phyloP scores from a whole-genome alignment of 2,113 vertebrate species.

The Oreochromis niloticus region DNA sequence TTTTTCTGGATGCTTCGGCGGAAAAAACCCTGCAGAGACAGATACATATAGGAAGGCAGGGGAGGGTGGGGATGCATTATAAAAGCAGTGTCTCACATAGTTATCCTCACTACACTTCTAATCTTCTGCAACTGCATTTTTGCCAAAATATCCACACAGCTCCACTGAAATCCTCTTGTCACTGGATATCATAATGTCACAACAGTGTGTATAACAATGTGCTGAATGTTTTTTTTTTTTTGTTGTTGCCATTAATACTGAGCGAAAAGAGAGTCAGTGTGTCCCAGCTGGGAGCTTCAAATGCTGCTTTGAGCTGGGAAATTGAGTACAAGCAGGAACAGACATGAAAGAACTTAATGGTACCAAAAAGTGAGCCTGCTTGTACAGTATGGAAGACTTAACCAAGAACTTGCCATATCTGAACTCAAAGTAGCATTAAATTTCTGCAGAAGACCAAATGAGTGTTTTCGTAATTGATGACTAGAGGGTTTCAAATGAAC shows the following conservation, averaged over 20 bases:
- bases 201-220: not conserved
- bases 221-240: not conserved
- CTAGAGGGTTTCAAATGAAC: not conserved
- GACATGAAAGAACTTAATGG: not conserved
- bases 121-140: not conserved
- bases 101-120: slow-evolving; percentile 11
- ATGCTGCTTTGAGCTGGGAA: slow-evolving; percentile 21
- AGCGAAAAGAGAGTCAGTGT: not conserved
- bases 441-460: not conserved
- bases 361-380: slow-evolving; percentile 11
- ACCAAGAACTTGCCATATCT: not conserved
- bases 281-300: slow-evolving; percentile 41
- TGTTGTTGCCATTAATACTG: not conserved
- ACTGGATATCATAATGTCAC: not conserved
- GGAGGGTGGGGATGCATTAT: not conserved
- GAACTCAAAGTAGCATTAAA: slow-evolving; percentile 46
- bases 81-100: not conserved
- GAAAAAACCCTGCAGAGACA: slow-evolving; percentile 86
- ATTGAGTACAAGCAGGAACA: slow-evolving; percentile 5
- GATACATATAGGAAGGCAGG: not conserved
- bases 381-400: not conserved
- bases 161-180: not conserved
- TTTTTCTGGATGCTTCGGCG: slow-evolving; percentile 98
- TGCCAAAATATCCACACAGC: not conserved
- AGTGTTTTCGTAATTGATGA: not conserved